A percentile compares a stretch with the other conserved stretches of the same genome.
phyloP scores from a whole-genome alignment of 2,888 invertebrate genomes.

The Eutolmus rufibarbis region DNA sequence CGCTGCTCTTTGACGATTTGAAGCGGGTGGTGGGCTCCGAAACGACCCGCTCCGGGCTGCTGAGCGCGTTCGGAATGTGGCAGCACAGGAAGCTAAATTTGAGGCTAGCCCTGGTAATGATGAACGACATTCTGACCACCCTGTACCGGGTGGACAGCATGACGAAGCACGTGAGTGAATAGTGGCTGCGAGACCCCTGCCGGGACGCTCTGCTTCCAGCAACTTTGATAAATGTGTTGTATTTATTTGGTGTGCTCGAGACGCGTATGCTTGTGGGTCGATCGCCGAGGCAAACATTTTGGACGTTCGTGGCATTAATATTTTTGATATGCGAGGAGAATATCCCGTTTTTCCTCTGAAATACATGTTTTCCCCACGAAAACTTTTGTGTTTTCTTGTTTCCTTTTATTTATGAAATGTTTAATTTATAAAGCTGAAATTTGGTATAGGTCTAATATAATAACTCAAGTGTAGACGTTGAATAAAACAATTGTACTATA shows the following conservation, averaged over 20 bases:
- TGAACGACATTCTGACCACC: constrained; percentile 67
- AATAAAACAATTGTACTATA: no score
- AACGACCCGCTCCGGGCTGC: constrained; percentile 66
- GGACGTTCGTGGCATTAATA: neutral
- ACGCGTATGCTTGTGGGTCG: neutral
- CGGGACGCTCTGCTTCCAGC: neutral
- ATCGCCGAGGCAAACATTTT: neutral
- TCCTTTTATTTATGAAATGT: neutral
- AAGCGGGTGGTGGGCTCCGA: constrained; percentile 69
- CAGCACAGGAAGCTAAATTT: constrained; percentile 68
- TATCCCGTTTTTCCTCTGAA: neutral
- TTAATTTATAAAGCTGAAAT: no score
- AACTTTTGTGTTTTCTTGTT: neutral
- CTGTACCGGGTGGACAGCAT: constrained; percentile 61
- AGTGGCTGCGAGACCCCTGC: neutral
- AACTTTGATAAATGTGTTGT: neutral
- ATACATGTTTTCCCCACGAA: neutral
- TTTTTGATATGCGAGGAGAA: neutral
- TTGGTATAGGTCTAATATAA: no score
- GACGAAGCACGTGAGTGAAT: constrained; percentile 49
- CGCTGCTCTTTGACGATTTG: constrained; percentile 72
- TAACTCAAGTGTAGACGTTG: no score
- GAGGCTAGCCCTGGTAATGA: constrained; percentile 66
- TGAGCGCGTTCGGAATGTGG: constrained; percentile 68
- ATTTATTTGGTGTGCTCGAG: neutral